These are phyloP conservation scores for Popillia japonica DNA, from an alignment of 1,140 invertebrate genomes.

Conservation along the genomic window DNA sequence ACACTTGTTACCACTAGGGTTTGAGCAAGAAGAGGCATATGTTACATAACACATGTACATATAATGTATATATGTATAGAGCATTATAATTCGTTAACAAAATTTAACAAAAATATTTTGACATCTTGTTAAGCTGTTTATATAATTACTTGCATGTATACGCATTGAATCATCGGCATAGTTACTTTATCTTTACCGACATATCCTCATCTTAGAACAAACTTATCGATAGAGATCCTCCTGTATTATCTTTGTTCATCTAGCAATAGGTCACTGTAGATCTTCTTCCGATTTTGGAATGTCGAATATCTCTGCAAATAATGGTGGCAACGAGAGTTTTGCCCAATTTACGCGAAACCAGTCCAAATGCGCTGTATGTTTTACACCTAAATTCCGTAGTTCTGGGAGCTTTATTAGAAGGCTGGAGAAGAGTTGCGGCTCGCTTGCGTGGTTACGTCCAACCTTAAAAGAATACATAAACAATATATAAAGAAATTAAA, in stretches of 20 bases:
- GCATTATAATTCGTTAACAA: not conserved
- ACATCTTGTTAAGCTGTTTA: not conserved
- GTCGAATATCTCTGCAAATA: conserved; percentile 98
- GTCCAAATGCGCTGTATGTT: conserved; percentile 85
- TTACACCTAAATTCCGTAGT: conserved; percentile 80
- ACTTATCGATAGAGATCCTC: not conserved
- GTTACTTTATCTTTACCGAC: not conserved
- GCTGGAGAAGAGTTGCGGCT: conserved; percentile 71
- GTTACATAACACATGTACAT: conserved; percentile 30
- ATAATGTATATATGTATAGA: not conserved
- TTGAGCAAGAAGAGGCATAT: conserved; percentile 44
- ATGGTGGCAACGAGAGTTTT: conserved; percentile 84
- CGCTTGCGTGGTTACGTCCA: conserved; percentile 55
- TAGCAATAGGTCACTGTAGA: conserved; percentile 64
- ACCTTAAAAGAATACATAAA: conserved; percentile 52
- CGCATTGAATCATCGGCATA: not conserved
- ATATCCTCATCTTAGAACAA: not conserved
- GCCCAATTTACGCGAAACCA: conserved; percentile 93
- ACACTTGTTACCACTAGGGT: conserved; percentile 32
- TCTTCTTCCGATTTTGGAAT: conserved; percentile 91
- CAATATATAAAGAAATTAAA: no score
- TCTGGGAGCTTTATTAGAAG: conserved; percentile 81
- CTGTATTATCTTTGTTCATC: conserved; percentile 27
- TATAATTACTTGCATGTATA: conserved; percentile 29
- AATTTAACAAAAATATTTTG: conserved; percentile 1